Base-by-base conservation (phyloP, 2,888 invertebrate species). In the Aleiodes leptofemur region DNA sequence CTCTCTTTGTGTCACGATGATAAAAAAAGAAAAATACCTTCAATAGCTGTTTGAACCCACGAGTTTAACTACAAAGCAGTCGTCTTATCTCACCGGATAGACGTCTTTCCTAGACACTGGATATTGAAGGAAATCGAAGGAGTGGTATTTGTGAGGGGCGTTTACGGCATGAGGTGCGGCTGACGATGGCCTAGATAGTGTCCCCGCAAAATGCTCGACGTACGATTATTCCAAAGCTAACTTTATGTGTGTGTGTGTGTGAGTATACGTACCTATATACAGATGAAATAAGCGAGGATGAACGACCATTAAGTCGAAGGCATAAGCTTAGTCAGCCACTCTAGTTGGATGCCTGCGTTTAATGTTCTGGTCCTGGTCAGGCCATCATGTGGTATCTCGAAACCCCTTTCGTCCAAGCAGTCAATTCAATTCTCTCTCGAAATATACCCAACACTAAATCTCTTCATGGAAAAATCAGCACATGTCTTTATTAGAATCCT, bases 251-350 rank as follows among this genome's bases (percentile, higher is more conserved):
- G 23, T 23, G 23, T 23, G 23, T 23, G 8, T 68, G 4, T 50
- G 13, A 16, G 51, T 68, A 5, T 51, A 14, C 31, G 31, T 68
- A 71, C 29, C 70, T 71, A 74, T 56, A 51, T 72, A 72, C 76
- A 70, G 74, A 43, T 70, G 53, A 61, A 69, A 81, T 79, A 80
- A 81, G 82, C 77, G 78, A 77, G 79, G 84, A 82, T 80, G 82
- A 82, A 83, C 80, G 84, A 79, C 82, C 83, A 81, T 81, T 80
- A 81, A 79, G 78, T 74, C 78, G 79, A 81, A 81, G 79, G 81
- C 81, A 81, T 81, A 70, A 75, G 84, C 85, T 84, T 85, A 84
- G 83, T 85, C 85, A 85, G 85, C 85, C 77, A 78, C 82, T 81
- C 83, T 84, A 80, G 82, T 76, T 70, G 82, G 80, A 80, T 83